Conservation (phyloP, 2,888 invertebrate genomes). For the Tetragonula carbonaria region DNA sequence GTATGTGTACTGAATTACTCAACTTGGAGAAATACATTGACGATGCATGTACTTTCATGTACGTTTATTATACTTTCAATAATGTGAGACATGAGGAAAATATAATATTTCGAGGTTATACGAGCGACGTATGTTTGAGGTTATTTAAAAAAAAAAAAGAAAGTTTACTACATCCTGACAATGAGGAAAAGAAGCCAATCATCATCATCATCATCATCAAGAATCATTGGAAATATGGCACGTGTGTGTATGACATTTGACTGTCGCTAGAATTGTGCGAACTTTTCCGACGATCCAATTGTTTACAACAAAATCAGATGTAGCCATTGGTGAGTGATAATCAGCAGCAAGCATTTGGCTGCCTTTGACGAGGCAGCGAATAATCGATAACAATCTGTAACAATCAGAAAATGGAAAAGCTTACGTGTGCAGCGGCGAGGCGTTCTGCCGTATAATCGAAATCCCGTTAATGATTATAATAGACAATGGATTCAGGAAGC, state of each 20-base stretch:
- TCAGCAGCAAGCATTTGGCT: neutral
- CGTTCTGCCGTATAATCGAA: slow-evolving; percentile 71
- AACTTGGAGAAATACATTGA: too few species aligned
- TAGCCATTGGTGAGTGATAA: slow-evolving; percentile 10
- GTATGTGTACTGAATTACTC: neutral
- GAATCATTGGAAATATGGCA: neutral
- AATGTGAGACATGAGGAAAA: neutral
- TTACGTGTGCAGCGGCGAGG: slow-evolving; percentile 45
- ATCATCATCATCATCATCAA: too few species aligned
- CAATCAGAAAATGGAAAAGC: slow-evolving; percentile 58
- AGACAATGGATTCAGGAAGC: slow-evolving; percentile 71
- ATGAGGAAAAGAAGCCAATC: too few species aligned
- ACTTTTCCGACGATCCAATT: neutral
- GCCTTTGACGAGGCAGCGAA: neutral
- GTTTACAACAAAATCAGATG: slow-evolving; percentile 8
- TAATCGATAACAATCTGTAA: slow-evolving; percentile 38
- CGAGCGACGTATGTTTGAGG: neutral
- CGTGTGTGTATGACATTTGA: neutral
- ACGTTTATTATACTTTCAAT: neutral
- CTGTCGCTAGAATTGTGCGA: neutral
- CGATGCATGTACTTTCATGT: too few species aligned
- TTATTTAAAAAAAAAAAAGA: neutral
- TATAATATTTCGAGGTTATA: neutral
- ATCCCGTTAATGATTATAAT: slow-evolving; percentile 73
- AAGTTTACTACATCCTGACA: too few species aligned